A percentile compares a stretch with the other conserved stretches of the same genome.
phyloP scores from a whole-genome alignment of 92 coral and sea anemone species.

The Phenganax stokvisi region DNA sequence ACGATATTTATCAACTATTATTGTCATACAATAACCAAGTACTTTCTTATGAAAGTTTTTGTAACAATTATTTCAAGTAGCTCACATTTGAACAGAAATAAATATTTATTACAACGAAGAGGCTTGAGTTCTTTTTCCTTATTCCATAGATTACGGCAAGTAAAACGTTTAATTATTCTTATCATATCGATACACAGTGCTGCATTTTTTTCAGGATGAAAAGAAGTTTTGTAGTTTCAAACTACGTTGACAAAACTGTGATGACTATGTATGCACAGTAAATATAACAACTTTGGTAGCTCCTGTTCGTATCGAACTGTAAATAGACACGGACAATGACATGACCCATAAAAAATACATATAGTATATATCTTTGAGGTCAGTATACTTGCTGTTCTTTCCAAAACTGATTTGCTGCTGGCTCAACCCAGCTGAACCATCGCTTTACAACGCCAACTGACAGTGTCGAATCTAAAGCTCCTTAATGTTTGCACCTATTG shows the following conservation, averaged over 20 bases:
- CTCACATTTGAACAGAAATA: conserved; percentile 8
- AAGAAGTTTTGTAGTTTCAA: too few relatives aligned
- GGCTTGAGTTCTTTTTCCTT: background rate
- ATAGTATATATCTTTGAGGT: too few relatives aligned
- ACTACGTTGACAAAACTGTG: too few relatives aligned
- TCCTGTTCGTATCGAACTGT: too few relatives aligned
- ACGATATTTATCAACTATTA: background rate
- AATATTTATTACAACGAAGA: background rate
- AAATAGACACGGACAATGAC: too few relatives aligned
- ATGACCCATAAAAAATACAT: too few relatives aligned
- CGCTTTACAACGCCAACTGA: background rate
- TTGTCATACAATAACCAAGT: background rate
- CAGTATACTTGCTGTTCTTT: too few relatives aligned
- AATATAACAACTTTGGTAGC: too few relatives aligned
- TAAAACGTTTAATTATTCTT: background rate
- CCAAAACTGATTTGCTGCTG: background rate
- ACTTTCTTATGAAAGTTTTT: background rate
- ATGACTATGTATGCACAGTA: too few relatives aligned
- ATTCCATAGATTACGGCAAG: background rate
- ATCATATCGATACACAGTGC: too few relatives aligned
- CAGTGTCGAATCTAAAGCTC: background rate
- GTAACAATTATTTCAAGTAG: background rate
- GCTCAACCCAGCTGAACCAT: background rate
- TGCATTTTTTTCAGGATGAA: too few relatives aligned
- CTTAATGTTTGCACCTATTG: background rate